Percentiles rank a stretch among this genome's conserved stretches.
Evolutionary conservation across 1,140 invertebrate genomes (phyloP).

Genomic region (Ooceraea biroi): DNA sequence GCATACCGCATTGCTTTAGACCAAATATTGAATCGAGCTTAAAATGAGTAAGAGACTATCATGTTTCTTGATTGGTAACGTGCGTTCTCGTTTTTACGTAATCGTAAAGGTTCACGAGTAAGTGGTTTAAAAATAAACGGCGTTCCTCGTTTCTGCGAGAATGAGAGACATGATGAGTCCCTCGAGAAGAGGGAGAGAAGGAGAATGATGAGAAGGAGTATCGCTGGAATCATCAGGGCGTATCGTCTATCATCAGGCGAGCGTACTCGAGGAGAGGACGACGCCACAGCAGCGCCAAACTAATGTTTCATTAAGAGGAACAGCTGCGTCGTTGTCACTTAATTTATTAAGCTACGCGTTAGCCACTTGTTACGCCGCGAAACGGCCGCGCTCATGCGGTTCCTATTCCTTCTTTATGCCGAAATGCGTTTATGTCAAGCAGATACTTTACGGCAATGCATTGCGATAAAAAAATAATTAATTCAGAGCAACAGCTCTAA

Average conservation of each 20-base stretch:
- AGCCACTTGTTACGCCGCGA: conserved; percentile 65
- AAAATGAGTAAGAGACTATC: too few species aligned
- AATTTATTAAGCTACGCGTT: conserved; percentile 86
- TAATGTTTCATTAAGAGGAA: conserved; percentile 86
- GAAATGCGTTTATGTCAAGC: conserved; percentile 25
- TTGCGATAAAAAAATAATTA: not conserved
- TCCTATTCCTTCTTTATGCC: conserved; percentile 13
- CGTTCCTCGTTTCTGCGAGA: conserved; percentile 24
- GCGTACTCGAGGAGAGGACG: conserved; percentile 40
- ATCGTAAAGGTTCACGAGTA: not conserved
- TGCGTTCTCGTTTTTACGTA: not conserved
- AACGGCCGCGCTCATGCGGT: conserved; percentile 46
- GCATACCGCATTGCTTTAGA: too few species aligned
- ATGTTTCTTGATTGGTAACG: not conserved
- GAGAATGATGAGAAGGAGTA: conserved; percentile 23
- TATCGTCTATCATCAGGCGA: conserved; percentile 39
- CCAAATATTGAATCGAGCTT: too few species aligned
- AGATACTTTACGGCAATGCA: not conserved
- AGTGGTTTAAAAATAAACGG: conserved; percentile 36
- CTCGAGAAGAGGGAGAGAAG: conserved; percentile 16
- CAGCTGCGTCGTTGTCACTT: conserved; percentile 85
- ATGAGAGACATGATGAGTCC: conserved; percentile 40
- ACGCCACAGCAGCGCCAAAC: conserved; percentile 77
- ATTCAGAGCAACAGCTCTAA: not conserved
- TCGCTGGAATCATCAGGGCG: conserved; percentile 23